Evolutionary conservation across 2,113 vertebrate species (phyloP), one percentile per base, ranked within the genome.

Genomic region (Caloenas nicobarica): DNA sequence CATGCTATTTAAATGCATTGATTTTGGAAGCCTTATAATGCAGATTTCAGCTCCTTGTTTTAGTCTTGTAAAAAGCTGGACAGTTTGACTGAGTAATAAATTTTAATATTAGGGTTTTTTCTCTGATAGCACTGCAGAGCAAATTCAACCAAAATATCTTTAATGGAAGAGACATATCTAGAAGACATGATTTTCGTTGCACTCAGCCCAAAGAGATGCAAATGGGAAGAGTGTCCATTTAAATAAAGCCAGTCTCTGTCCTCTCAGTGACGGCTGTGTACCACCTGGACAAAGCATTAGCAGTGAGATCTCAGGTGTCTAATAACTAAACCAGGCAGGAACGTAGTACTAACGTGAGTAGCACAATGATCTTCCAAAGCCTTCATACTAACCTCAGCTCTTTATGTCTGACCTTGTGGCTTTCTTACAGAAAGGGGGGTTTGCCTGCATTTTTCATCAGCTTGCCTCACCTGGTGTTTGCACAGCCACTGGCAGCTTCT

Each of bases 1-100:
- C 93, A 97, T 95, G 97, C 96, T 97, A 97, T 97, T 97, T 97
- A 97, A 97, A 97, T 97, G 97, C 97, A 97, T 97, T 94, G 97
- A 88, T 96, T 97, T 95, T 94, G 64, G 81, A 85, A 96, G 71
- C 25, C 91, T 91, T 83, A 53, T 87, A 89, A 95, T 66, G 94
- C 88, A 92, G 88, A 96, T 93, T 95, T 91, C 83, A 87, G 81
- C 53, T 95, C 62, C 70, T 95, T 94, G 90, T 96, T 96, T 93
- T 76, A 91, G 81, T 48, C 77, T 76, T 80, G 53, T 83, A 91
- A 93, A 94, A 95, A 93, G 72, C 31, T 89, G 93, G 88, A 94
- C 85, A 95, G 89, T 93, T 97, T 96, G 89, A 94, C 84, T 95
- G 77, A 91, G 71, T 94, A 96, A 96, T 95, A 94, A 34, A 93